Conservation (phyloP, 2,113 vertebrate species). For the Climacteris rufus region DNA sequence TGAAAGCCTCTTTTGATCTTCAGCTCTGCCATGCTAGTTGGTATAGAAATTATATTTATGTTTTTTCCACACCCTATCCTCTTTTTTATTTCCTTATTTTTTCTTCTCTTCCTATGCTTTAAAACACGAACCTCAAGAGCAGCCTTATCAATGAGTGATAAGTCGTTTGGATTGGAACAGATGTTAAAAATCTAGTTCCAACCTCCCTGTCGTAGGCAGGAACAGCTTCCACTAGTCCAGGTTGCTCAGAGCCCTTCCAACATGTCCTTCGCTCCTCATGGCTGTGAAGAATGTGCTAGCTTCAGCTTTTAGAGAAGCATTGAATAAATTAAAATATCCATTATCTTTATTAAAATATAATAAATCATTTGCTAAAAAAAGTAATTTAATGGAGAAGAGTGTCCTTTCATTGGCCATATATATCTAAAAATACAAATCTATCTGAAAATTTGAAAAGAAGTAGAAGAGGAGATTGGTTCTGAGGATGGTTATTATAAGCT, state of each 20-base stretch:
- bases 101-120: not conserved
- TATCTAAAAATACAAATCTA: not conserved
- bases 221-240: not conserved
- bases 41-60: not conserved
- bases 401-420: not conserved
- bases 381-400: not conserved
- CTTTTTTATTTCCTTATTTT: not conserved
- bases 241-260: not conserved
- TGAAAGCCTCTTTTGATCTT: not conserved
- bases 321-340: not conserved
- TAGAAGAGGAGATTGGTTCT: not conserved
- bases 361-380: not conserved
- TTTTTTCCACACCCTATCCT: fast-evolving
- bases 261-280: not conserved
- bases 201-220: fast-evolving
- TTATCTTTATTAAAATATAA: not conserved
- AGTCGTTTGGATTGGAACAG: not conserved
- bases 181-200: not conserved
- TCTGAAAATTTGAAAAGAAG: not conserved
- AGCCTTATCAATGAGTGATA: not conserved
- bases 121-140: not conserved
- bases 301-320: not conserved
- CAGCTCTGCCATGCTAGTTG: not conserved
- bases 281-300: not conserved
- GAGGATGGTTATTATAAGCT: not conserved